Evolutionary conservation across 2,888 invertebrate genomes (phyloP).

Genomic region (Listrodromus nycthemerus): DNA sequence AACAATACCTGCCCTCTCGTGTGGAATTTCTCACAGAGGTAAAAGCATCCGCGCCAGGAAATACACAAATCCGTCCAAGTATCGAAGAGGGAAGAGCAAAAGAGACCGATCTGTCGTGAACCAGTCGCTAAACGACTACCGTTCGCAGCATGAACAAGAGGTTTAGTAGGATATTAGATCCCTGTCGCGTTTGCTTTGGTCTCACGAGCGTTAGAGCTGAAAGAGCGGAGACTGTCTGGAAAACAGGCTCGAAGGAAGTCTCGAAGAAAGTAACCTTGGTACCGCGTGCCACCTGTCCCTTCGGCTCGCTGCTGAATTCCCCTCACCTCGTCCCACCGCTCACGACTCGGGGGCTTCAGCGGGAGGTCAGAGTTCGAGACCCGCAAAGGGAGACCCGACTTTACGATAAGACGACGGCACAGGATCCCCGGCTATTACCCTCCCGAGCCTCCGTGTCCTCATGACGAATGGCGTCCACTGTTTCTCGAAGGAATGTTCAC

Average conservation of each 20-base stretch:
- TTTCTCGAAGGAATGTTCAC: conserved; percentile 18
- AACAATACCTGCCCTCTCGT: too few species aligned
- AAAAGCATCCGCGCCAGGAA: background rate
- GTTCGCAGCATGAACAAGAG: background rate
- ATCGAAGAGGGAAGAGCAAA: conserved; percentile 20
- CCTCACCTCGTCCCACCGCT: conserved; percentile 18
- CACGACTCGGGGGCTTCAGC: conserved; percentile 27
- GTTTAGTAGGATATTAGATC: conserved; percentile 32
- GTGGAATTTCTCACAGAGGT: too few species aligned
- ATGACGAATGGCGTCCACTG: conserved; percentile 39
- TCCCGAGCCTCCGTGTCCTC: conserved; percentile 15
- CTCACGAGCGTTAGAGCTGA: conserved; percentile 45
- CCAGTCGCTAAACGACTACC: conserved; percentile 35
- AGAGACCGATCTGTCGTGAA: conserved; percentile 37
- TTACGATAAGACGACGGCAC: conserved; percentile 60
- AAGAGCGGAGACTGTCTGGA: conserved; percentile 9
- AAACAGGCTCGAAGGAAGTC: conserved; percentile 46
- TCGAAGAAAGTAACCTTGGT: conserved; percentile 55
- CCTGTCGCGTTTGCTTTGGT: conserved; percentile 51
- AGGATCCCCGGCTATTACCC: conserved; percentile 37
- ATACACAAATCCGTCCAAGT: background rate
- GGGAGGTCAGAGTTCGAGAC: conserved; percentile 62
- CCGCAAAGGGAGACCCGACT: conserved; percentile 60
- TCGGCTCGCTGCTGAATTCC: conserved; percentile 47
- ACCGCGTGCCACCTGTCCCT: conserved; percentile 67